Conservation (phyloP, 53 echinoderm and acorn worm genomes). For the Patiria pectinifera region DNA sequence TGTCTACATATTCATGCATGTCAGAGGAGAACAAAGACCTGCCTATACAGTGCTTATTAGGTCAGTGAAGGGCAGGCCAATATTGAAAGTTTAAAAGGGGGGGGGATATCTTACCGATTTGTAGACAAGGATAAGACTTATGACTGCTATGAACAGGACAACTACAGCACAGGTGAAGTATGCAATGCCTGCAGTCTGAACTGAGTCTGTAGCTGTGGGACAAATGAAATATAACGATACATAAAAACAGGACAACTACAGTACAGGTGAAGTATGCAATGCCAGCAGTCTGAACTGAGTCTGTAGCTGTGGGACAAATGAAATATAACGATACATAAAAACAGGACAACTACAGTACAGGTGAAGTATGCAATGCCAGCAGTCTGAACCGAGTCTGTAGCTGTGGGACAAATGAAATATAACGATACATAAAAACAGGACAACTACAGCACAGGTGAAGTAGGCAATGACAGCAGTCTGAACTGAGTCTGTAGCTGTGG, state of each 20-base stretch:
- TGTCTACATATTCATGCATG: too few relatives aligned
- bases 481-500: not conserved
- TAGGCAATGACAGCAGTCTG: conserved; percentile 80
- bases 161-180: conserved; percentile 88
- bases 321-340: conserved; percentile 58
- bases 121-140: not conserved
- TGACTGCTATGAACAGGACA: conserved; percentile 73
- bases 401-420: conserved; percentile 10
- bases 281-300: conserved; percentile 56
- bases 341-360: conserved; percentile 82
- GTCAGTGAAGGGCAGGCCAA: too few relatives aligned
- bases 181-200: conserved; percentile 83
- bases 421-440: not conserved
- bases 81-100: too few relatives aligned
- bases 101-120: too few relatives aligned
- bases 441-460: conserved; percentile 78
- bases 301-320: not conserved
- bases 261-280: conserved; percentile 89
- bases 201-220: conserved; percentile 69
- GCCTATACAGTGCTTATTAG: too few relatives aligned
- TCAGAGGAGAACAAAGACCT: too few relatives aligned
- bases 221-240: not conserved
- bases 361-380: conserved; percentile 89
- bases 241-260: conserved; percentile 8
- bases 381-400: conserved; percentile 72